Percentiles rank a stretch among this genome's conserved stretches.
phyloP scores from a whole-genome alignment of 2,888 invertebrate genomes.

The Melitaea athalia region DNA sequence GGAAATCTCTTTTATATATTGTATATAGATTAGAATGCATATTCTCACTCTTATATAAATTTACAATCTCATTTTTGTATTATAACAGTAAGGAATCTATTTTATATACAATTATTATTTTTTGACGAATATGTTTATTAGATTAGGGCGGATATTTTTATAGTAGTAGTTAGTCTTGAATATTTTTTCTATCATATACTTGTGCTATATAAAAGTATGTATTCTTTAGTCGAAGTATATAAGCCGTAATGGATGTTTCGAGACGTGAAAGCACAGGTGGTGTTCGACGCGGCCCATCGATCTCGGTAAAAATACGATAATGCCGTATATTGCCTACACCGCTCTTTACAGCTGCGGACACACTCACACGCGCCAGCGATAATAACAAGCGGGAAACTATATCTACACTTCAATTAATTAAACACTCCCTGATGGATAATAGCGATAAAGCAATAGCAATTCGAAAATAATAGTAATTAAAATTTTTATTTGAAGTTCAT shows the following conservation, averaged over 20 bases:
- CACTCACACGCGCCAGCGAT: constrained; percentile 20
- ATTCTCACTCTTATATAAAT: too few relatives aligned
- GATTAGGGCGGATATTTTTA: too few relatives aligned
- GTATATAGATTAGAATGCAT: too few relatives aligned
- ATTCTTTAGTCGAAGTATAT: constrained; percentile 26
- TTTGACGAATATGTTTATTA: too few relatives aligned
- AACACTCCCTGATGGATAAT: too few relatives aligned
- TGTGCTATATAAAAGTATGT: constrained; percentile 8
- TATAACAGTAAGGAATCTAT: too few relatives aligned
- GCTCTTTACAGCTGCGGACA: constrained; percentile 34
- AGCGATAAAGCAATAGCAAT: not conserved
- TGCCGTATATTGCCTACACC: constrained; percentile 55
- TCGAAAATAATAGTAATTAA: not conserved
- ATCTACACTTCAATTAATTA: not conserved
- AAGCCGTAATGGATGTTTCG: constrained; percentile 43
- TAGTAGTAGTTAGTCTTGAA: not conserved
- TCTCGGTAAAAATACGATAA: constrained; percentile 68
- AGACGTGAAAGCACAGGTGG: constrained; percentile 60
- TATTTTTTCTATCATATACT: not conserved
- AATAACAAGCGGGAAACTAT: constrained; percentile 2
- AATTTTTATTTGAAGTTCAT: too few relatives aligned
- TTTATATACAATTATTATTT: too few relatives aligned
- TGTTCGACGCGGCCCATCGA: constrained; percentile 59
- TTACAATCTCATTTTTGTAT: too few relatives aligned
- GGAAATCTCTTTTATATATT: too few relatives aligned